phyloP scores from a whole-genome alignment of 2,888 invertebrate species.

The Pegoplata infirma region DNA sequence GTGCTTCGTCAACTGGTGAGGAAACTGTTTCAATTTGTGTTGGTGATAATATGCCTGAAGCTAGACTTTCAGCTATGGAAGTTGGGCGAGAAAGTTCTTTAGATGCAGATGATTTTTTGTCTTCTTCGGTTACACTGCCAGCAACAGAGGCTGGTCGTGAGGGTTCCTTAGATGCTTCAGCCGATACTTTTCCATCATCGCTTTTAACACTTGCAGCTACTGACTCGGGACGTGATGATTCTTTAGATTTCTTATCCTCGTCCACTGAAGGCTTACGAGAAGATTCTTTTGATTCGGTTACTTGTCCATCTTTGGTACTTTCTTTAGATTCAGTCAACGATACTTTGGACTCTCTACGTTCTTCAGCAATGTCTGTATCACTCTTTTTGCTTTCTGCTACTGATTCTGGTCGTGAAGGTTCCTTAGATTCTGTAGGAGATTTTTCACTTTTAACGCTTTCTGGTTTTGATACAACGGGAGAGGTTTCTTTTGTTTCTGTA shows the following conservation, averaged over 20 bases:
- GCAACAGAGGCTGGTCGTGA: not conserved
- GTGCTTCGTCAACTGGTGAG: constrained; percentile 72
- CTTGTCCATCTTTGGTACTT: constrained; percentile 41
- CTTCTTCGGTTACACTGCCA: constrained; percentile 6
- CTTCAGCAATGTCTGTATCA: not conserved
- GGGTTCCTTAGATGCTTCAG: constrained; percentile 8
- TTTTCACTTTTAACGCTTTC: constrained; percentile 18
- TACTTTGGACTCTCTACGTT: constrained; percentile 16
- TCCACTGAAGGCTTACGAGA: constrained; percentile 1
- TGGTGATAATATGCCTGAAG: not conserved
- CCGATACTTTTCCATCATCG: constrained; percentile 13
- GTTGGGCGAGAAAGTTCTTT: constrained; percentile 28
- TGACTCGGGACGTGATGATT: constrained; percentile 19
- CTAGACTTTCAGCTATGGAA: constrained; percentile 2
- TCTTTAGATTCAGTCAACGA: constrained; percentile 38
- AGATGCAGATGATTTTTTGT: constrained; percentile 12
- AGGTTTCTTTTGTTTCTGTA: too few relatives aligned
- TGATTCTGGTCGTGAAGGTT: constrained; percentile 33
- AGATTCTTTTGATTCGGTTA: constrained; percentile 28
- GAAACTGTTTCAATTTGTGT: constrained; percentile 66
- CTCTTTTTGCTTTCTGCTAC: constrained; percentile 54
- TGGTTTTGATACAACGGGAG: too few relatives aligned
- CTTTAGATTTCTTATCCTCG: constrained; percentile 8
- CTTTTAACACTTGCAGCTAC: constrained; percentile 19
- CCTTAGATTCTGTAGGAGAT: constrained; percentile 25